Evolutionary conservation across 2,797 vertebrate genomes (phyloP), one percentile per base, ranked within the genome.

Genomic region (Cuculus canorus): DNA sequence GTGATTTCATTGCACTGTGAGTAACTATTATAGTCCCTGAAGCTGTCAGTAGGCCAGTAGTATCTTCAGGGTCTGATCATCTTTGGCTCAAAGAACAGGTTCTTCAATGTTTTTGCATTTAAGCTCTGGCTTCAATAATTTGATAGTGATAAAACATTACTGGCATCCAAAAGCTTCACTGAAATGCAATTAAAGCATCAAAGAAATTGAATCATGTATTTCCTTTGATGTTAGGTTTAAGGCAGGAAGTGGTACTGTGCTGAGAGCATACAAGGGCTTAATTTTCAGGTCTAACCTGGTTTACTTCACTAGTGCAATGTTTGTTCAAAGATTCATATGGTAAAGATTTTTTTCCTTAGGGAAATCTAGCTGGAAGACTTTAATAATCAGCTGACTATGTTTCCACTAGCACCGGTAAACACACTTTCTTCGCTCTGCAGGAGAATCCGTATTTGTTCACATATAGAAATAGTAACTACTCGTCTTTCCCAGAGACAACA

Each of bases 391-490:
- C 56, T 82, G 79, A 64, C 64, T 71, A 14, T 68, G 35, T 90
- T 92, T 86, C 65, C 33, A 17, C 47, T 70, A 11, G 6, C 1
- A 0, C 32, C 70, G 23, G 21, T 94, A 93, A 45, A 53, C 48
- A 32, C 48, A 5, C 48, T 71, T 6, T 85, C 43, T 97, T 96
- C 52, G 43, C 45, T 96, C 87, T 90, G 57, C 97, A 98, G 98
- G 96, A 97, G 66, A 89, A 94, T 23, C 97, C 97, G 0, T 98
- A 97, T 84, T 95, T 98, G 48, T 98, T 97, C 91, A 98, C 98
- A 25, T 97, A 97, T 8, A 94, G 17, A 52, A 98, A 98, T n/a
- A 98, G 98, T 78, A 93, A 98, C 60, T 96, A 97, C 82, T 87
- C 70, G 22, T 86, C 89, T 70, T 88, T 71, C 61, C 27, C 22